Evolutionary conservation across 2,797 vertebrate genomes (phyloP), one percentile per base, ranked within the genome.

Genomic region (Paratrypauchen microcephalus): DNA sequence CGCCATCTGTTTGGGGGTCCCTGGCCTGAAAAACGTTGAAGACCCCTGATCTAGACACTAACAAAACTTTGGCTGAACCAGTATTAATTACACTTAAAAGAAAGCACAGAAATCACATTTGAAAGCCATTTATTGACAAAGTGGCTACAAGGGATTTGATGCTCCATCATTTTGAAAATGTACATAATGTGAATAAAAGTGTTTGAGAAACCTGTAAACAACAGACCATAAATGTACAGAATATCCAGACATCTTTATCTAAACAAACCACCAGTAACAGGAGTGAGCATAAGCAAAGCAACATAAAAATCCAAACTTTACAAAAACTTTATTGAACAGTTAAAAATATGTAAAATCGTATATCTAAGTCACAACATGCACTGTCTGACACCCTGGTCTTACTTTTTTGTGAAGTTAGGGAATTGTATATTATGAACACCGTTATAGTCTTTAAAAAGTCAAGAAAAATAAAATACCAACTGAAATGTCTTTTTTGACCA

Each of bases 291-390:
- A 74, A 86, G 74, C 56, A 65, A 74, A 65, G 12, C 45, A 47
- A 19, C 71, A 26, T 39, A n/a, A 55, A 73, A 67, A 59, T 30
- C 78, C 77, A 75, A 86, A 76, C 56, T 66, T 73, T 19, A 70
- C 55, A 65, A 57, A 55, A 92, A 88, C 84, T 94, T 95, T 94
- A 95, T 93, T 95, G 90, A 93, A 93, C 86, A 88, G 88, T 92
- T 89, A 91, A 91, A 92, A 86, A 89, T 66, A 86, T 89, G 41
- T 75, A 74, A 84, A 83, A 78, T 69, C 39, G 73, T 83, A 79
- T 64, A 79, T 64, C 65, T 70, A 81, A 54, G 71, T 77, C 72
- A 82, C 28, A 70, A 81, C 89, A 91, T 90, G 87, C 84, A 88
- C 68, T 60, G 66, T 41, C 66, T 73, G 68, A 83, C 54, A 79